A percentile compares a stretch with the other conserved stretches of the same genome.
Evolutionary conservation across 2,888 invertebrate genomes (phyloP).

Genomic region (Lumbricus terrestris): DNA sequence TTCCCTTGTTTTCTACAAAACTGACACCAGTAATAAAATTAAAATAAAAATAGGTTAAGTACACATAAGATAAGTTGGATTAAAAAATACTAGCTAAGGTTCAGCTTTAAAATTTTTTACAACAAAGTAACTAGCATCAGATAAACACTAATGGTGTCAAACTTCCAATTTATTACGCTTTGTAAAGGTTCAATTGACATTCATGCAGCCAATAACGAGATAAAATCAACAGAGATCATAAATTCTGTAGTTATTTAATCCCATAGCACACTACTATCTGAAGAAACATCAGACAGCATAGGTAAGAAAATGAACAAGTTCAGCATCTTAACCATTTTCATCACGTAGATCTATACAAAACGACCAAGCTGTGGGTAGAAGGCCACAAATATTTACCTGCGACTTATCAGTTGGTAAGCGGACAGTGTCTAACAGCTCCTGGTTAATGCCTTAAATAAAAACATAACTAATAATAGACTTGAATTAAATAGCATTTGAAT

Average conservation of each 20-base stretch:
- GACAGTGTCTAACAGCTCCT: slow-evolving; percentile 77
- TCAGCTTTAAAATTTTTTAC: neutral
- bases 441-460: slow-evolving; percentile 71
- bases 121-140: neutral
- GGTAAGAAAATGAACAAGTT: neutral
- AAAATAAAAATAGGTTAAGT: neutral
- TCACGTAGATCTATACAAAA: too few relatives aligned
- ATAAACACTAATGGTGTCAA: too few relatives aligned
- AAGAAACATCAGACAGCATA: neutral
- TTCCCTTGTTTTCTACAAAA: neutral
- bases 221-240: too few relatives aligned
- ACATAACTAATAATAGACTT: neutral
- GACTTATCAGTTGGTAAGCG: slow-evolving; percentile 68
- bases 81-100: neutral
- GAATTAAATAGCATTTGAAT: neutral
- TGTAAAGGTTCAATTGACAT: too few relatives aligned
- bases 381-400: slow-evolving; percentile 45
- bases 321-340: neutral
- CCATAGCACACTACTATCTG: neutral
- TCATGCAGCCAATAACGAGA: too few relatives aligned
- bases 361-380: neutral
- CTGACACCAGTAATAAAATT: neutral
- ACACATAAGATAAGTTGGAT: neutral
- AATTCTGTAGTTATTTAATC: neutral
- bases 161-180: too few relatives aligned